Evolutionary conservation across 2,797 vertebrate species (phyloP).

Genomic region (Clamator glandarius): DNA sequence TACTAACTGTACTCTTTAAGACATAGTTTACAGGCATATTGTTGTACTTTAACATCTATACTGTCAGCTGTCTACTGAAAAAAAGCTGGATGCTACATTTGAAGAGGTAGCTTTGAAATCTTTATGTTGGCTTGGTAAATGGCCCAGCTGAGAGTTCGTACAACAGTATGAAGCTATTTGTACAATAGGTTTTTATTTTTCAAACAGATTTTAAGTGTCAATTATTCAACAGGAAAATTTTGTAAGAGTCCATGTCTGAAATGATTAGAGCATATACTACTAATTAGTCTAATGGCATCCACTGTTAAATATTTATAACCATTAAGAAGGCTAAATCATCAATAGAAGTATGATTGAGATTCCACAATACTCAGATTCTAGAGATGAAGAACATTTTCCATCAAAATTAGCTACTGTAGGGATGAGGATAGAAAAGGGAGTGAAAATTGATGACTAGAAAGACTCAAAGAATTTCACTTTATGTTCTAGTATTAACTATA

Average conservation of each 20-base stretch:
- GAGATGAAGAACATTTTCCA: neutral
- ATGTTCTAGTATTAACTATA: neutral
- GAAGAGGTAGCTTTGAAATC: neutral
- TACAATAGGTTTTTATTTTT: neutral
- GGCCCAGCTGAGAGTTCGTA: neutral
- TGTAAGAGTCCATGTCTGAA: neutral
- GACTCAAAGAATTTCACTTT: neutral
- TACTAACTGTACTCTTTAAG: neutral
- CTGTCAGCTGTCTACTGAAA: neutral
- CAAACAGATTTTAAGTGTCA: neutral
- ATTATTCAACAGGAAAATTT: slow-evolving; percentile 20
- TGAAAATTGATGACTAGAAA: neutral
- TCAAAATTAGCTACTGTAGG: neutral
- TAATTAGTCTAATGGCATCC: slow-evolving; percentile 21
- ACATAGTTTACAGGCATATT: neutral
- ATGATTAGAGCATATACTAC: neutral
- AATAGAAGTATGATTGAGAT: neutral
- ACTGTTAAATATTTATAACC: slow-evolving; percentile 36
- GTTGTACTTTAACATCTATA: neutral
- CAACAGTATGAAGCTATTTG: neutral
- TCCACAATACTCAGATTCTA: neutral
- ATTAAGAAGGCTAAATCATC: neutral
- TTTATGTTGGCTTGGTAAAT: neutral
- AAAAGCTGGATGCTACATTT: neutral
- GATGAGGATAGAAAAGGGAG: neutral